phyloP scores from a whole-genome alignment of 2,113 vertebrate genomes.

The Tenebrosternarchus preto region DNA sequence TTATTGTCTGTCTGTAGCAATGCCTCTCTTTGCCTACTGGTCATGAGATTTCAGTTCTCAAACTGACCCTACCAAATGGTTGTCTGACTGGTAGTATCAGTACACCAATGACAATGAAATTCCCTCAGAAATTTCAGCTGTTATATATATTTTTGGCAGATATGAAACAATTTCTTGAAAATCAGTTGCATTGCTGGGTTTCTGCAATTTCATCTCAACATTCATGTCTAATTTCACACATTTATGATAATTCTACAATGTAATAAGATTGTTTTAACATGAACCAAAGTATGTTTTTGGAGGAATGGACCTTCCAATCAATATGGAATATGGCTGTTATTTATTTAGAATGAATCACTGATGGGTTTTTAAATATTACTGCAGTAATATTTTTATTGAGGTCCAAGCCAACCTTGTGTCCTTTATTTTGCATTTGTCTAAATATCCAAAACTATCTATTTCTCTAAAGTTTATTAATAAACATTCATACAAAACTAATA shows the following conservation, averaged over 20 bases:
- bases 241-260: neutral
- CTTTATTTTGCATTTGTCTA: neutral
- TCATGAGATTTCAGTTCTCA: conserved; percentile 52
- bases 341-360: neutral
- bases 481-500: neutral
- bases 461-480: neutral
- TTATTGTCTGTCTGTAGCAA: conserved; percentile 65
- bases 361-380: no score
- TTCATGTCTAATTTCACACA: neutral
- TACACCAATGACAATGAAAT: neutral
- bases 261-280: neutral
- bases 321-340: neutral
- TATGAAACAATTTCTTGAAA: no score
- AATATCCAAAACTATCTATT: neutral
- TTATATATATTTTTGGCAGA: neutral
- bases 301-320: neutral
- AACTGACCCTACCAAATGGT: no score
- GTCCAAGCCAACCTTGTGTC: neutral
- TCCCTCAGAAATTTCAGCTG: neutral
- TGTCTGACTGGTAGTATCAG: no score
- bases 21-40: conserved; percentile 92
- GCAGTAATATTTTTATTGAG: no score
- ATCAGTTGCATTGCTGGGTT: neutral
- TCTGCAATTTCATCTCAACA: neutral
- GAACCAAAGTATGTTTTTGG: neutral